These are phyloP conservation scores for Drosophila birchii DNA, from an alignment of 2,888 invertebrate species.

Conservation along the genomic window DNA sequence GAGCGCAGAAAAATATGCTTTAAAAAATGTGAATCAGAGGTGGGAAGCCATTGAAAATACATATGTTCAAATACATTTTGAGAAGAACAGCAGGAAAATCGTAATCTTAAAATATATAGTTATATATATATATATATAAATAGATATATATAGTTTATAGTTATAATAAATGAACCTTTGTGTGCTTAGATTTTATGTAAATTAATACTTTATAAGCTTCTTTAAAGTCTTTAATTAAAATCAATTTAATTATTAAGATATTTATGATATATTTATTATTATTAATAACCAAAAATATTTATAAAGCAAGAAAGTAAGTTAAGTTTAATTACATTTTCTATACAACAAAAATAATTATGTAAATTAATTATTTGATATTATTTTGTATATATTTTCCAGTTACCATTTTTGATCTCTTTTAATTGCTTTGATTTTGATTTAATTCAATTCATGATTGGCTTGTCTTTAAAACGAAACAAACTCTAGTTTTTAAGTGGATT, in stretches of 20 bases:
- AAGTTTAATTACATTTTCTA: background rate
- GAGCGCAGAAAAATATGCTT: constrained; percentile 14
- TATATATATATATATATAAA: too few species aligned
- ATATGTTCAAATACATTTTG: background rate
- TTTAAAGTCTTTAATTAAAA: background rate
- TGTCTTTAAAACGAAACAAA: too few species aligned
- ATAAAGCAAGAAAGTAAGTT: background rate
- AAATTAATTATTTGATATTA: background rate
- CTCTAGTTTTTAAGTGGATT: background rate
- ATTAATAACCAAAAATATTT: background rate
- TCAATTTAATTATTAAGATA: background rate
- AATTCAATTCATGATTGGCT: background rate
- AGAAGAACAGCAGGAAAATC: background rate
- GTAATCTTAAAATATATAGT: background rate
- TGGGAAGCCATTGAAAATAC: constrained; percentile 5
- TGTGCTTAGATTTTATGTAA: too few species aligned
- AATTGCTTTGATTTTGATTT: background rate
- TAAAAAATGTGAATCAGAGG: background rate
- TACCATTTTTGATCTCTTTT: too few species aligned
- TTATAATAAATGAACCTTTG: too few species aligned
- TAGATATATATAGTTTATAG: too few species aligned
- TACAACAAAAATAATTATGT: background rate
- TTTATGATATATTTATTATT: background rate
- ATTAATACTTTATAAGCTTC: too few species aligned
- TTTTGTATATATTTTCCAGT: too few species aligned